Evolutionary conservation across 2,113 vertebrate species (phyloP).

Genomic region (Periophthalmodon schlosseri): DNA sequence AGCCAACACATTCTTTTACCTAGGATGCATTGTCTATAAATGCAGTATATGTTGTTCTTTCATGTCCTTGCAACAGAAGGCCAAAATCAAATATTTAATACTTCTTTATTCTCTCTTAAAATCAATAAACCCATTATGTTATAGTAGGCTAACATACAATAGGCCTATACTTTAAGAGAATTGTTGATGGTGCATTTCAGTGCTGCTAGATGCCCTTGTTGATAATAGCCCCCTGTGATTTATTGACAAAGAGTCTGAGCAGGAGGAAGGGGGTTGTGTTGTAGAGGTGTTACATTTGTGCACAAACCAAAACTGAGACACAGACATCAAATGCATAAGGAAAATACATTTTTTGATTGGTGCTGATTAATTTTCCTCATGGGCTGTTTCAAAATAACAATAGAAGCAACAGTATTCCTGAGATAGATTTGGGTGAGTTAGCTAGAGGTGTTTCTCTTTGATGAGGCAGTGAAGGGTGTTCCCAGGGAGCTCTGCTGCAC

Average conservation of each 20-base stretch:
- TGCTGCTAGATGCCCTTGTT: constrained; percentile 34
- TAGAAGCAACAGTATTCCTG: constrained; percentile 10
- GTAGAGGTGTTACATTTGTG: neutral
- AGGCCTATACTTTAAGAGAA: neutral
- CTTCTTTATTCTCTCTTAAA: neutral
- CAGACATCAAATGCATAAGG: neutral
- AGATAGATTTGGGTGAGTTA: constrained; percentile 34
- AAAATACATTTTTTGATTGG: neutral
- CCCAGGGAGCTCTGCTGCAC: constrained; percentile 60
- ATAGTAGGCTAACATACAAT: neutral
- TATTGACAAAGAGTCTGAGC: constrained; percentile 10
- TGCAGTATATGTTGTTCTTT: neutral
- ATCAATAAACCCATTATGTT: constrained; percentile 15
- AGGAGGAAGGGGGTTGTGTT: constrained; percentile 22
- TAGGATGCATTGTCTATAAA: neutral
- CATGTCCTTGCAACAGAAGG: neutral
- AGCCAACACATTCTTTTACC: too few species aligned
- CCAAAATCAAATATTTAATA: too few species aligned
- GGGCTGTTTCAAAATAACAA: neutral
- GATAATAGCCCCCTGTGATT: constrained; percentile 41
- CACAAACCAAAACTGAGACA: neutral
- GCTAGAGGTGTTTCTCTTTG: constrained; percentile 47
- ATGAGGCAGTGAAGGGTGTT: constrained; percentile 65
- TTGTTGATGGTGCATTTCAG: constrained; percentile 9
- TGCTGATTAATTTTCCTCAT: neutral